Conservation (phyloP, 2,113 vertebrate species). For the Sylvietta virens region DNA sequence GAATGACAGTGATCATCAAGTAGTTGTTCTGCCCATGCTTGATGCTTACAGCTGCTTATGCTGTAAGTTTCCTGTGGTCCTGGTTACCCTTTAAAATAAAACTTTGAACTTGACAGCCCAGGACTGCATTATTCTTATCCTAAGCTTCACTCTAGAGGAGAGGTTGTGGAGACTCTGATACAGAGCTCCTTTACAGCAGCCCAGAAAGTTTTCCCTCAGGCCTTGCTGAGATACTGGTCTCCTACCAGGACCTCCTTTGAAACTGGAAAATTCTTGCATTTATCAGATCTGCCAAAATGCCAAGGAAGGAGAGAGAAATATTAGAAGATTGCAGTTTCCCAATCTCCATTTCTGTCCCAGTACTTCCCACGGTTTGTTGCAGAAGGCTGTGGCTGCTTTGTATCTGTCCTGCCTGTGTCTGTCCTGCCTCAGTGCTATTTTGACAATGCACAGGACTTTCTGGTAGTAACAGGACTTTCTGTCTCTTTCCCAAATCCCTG, state of each 20-base stretch:
- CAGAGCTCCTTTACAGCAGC: background rate
- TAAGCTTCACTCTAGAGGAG: background rate
- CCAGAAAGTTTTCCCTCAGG: background rate
- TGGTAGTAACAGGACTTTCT: background rate
- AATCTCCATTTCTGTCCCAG: background rate
- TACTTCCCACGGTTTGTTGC: background rate
- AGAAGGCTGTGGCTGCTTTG: background rate
- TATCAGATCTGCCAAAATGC: background rate
- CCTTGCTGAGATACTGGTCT: background rate
- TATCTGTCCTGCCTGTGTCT: accelerated
- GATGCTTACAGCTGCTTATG: accelerated
- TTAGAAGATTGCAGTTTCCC: background rate
- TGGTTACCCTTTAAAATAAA: background rate
- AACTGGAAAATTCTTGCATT: background rate
- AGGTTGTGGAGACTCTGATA: background rate
- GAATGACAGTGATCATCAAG: background rate
- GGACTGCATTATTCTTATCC: background rate
- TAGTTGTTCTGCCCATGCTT: background rate
- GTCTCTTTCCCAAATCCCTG: background rate
- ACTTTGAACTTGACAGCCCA: background rate
- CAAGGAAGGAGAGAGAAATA: background rate
- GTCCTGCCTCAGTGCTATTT: background rate
- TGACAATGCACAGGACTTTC: background rate
- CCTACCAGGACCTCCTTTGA: background rate
- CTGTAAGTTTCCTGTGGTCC: background rate